A percentile compares a stretch with the other conserved stretches of the same genome.
phyloP scores from a whole-genome alignment of 2,888 invertebrate genomes.

The Lottia scabra region DNA sequence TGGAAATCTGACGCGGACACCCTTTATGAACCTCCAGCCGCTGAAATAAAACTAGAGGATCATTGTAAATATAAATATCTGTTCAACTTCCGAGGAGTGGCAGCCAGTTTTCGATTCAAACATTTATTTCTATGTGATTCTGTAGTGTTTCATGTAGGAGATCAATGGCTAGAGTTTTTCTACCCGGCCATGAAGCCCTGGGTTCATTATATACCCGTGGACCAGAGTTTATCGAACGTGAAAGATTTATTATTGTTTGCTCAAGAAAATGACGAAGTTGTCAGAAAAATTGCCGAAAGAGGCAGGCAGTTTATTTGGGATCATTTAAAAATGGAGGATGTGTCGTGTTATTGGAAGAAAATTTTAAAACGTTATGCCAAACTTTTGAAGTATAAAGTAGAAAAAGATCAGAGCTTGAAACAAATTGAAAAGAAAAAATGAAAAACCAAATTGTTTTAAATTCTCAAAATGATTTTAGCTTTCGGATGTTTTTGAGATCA shows the following conservation, averaged over 20 bases:
- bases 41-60: constrained; percentile 88
- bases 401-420: constrained; percentile 41
- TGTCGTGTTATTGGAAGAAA: constrained; percentile 88
- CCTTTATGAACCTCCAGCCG: constrained; percentile 83
- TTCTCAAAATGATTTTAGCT: too few relatives aligned
- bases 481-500: too few relatives aligned
- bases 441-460: too few relatives aligned
- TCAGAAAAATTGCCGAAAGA: constrained; percentile 82
- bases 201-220: constrained; percentile 94
- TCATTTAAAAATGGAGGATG: constrained; percentile 83
- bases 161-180: constrained; percentile 96
- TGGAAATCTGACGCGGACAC: constrained; percentile 96
- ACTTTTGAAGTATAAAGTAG: constrained; percentile 73
- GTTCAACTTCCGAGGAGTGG: constrained; percentile 96
- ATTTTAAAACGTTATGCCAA: constrained; percentile 81
- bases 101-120: constrained; percentile 96
- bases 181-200: constrained; percentile 91
- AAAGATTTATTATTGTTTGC: constrained; percentile 82
- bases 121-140: constrained; percentile 94
- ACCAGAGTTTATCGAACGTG: constrained; percentile 79
- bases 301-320: constrained; percentile 88
- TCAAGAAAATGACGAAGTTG: constrained; percentile 80
- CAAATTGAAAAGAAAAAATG: constrained; percentile 34
- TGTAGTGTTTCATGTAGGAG: constrained; percentile 92
- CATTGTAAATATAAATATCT: constrained; percentile 87